These are phyloP conservation scores for Heteronetta atricapilla DNA, from an alignment of 2,113 vertebrate genomes.

Conservation along the genomic window DNA sequence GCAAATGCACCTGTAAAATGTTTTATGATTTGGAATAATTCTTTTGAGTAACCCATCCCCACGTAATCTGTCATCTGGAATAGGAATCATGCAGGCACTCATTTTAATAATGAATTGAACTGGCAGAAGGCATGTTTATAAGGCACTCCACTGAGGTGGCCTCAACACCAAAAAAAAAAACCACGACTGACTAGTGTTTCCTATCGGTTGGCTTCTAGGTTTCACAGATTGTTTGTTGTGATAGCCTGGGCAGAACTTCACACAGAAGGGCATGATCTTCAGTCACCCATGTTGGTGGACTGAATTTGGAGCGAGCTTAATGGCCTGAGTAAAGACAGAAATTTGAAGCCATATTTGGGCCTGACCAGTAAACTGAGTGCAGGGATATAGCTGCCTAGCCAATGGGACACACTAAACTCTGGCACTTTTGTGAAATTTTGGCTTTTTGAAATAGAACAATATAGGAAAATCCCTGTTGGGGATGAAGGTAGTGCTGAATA, in stretches of 20 bases:
- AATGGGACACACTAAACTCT: not conserved
- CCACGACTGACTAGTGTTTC: not conserved
- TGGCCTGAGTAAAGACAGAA: not conserved
- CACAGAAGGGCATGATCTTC: not conserved
- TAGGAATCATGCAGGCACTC: not conserved
- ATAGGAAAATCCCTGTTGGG: not conserved
- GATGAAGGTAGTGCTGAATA: not conserved
- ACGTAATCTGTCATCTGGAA: not conserved
- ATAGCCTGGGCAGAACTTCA: not conserved
- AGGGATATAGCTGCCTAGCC: not conserved
- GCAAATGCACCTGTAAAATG: not conserved
- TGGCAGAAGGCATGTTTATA: not conserved
- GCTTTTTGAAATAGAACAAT: not conserved
- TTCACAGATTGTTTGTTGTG: not conserved
- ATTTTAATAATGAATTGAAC: not conserved
- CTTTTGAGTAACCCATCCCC: not conserved
- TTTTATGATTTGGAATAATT: not conserved
- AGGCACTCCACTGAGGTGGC: not conserved
- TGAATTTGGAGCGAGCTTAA: not conserved
- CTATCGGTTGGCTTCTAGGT: not conserved
- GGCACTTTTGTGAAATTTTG: not conserved
- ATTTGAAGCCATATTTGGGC: not conserved
- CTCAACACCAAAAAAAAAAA: not conserved
- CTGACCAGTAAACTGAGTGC: not conserved
- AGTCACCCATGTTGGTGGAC: accelerated